Base-by-base conservation (phyloP, 2,797 vertebrate genomes). In the Hylomyscus alleni region DNA sequence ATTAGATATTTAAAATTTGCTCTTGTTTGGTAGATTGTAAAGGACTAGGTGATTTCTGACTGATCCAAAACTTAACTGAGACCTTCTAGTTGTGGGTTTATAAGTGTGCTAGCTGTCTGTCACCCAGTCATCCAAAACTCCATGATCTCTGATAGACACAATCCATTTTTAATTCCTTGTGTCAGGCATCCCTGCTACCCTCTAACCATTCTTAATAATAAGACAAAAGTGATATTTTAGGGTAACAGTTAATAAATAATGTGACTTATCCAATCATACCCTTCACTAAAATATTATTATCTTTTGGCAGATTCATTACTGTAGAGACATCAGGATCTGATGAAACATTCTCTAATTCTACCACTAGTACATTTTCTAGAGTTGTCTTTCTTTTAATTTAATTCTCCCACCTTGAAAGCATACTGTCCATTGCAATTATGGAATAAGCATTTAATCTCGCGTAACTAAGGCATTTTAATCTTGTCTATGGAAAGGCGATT, bases 291-390 rank as follows among this genome's bases (percentile, higher is more conserved):
- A 99, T 98, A 99, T 98, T 99, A 99, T 99, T 98, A 99, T 99
- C 98, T 98, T 99, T 98, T 99, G 99, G 99, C 99, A 99, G 99
- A 99, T 99, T 99, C 99, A 99, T 99, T 99, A 99, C 98, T 97
- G 97, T 97, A 97, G 97, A 98, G 98, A 98, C 98, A 98, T 98
- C 95, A 58, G 98, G 96, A 98, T 97, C 98, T 98, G 98, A 98
- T 98, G 98, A 98, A 98, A 99, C 98, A 98, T 97, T 98, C 98
- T 98, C 97, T 98, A 98, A 98, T 98, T 98, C 98, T 98, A 98
- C 98, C 98, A 98, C 97, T 98, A 96, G 98, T 98, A 98, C 98
- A 98, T 99, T 98, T 98, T 98, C 98, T 98, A 97, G 98, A 98
- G 98, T 99, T 99, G 98, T 98, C 98, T 98, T 98, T 98, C 98